A percentile compares a stretch with the other conserved stretches of the same genome.
These are phyloP conservation scores for Gobio gobio DNA, from an alignment of 2,113 vertebrate genomes.

Conservation along the genomic window DNA sequence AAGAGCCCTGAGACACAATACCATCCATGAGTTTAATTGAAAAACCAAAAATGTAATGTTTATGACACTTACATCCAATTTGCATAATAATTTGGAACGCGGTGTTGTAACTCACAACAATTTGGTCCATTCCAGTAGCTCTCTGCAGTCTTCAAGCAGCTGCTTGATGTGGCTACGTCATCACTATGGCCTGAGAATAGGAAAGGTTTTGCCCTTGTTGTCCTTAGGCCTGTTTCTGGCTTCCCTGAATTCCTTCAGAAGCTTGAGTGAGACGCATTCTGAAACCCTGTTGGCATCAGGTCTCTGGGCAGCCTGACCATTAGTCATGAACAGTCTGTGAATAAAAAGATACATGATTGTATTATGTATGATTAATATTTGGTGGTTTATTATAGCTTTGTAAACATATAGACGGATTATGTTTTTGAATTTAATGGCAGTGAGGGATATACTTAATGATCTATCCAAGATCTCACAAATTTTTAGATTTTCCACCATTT, in stretches of 20 bases:
- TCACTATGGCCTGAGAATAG: conserved; percentile 18
- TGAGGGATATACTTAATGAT: not conserved
- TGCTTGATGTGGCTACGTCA: conserved; percentile 37
- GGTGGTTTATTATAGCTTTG: not conserved
- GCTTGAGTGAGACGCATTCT: conserved; percentile 45
- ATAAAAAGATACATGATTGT: not conserved
- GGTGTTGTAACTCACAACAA: too few species aligned
- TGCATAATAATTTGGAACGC: too few species aligned
- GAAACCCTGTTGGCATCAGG: conserved; percentile 42
- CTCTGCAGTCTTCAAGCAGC: conserved; percentile 37
- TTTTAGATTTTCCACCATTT: too few species aligned
- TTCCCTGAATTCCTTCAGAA: conserved; percentile 40
- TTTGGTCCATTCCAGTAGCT: not conserved
- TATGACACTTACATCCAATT: too few species aligned
- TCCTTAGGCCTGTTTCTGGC: conserved; percentile 54
- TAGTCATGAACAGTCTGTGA: conserved; percentile 46
- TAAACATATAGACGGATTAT: not conserved
- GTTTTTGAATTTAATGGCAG: not conserved
- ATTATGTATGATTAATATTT: not conserved
- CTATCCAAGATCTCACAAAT: not conserved
- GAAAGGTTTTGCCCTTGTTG: not conserved
- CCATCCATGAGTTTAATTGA: too few species aligned
- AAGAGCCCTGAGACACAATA: too few species aligned
- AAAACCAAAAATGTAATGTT: too few species aligned
- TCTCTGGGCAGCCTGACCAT: conserved; percentile 51